Evolutionary conservation across 2,797 vertebrate species (phyloP), one percentile per base, ranked within the genome.

Genomic region (Chelonia mydas): DNA sequence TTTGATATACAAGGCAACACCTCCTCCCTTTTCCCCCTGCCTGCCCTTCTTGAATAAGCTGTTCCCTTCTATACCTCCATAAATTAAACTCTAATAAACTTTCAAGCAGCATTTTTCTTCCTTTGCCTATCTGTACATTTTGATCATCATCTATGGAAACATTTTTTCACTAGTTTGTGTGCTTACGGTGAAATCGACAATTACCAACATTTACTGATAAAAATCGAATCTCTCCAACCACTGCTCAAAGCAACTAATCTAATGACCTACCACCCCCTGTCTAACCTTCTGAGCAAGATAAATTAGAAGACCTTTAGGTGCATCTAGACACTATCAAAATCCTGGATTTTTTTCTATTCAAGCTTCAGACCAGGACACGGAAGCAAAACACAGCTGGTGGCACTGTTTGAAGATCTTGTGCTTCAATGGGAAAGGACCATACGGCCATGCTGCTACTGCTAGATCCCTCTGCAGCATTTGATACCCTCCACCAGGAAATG

Each of bases 281-380:
- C 65, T n/a, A 33, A 96, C 91, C 84, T 94, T 51, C 47, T 65
- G 37, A 27, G 79, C 45, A 94, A 92, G 93, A 81, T n/a, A 84
- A 89, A 92, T 16, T 11, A 81, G 50, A 59, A 51, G n/a, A 41
- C 37, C 84, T 84, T 25, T 5, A 51, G 41, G 61, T 94, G 57
- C 57, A 65, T 27, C 79, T 57, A 90, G 54, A 61, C 50, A 8
- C 45, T 92, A 77, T 11, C 91, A 90, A 86, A 81, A 93, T 6
- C 86, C 37, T 81, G n/a, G 88, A 82, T 45, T 74, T 78, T 50
- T 33, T 51, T 87, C 91, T 88, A 55, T 88, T 23, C 90, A 94
- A 41, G 49, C 19, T 86, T 86, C 79, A 86, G 27, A 49, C 61
- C 10, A 95, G 86, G 91, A 94, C 80, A 65, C 19, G 33, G 54